phyloP scores from a whole-genome alignment of 1,140 invertebrate species.

The Prorops nasuta region DNA sequence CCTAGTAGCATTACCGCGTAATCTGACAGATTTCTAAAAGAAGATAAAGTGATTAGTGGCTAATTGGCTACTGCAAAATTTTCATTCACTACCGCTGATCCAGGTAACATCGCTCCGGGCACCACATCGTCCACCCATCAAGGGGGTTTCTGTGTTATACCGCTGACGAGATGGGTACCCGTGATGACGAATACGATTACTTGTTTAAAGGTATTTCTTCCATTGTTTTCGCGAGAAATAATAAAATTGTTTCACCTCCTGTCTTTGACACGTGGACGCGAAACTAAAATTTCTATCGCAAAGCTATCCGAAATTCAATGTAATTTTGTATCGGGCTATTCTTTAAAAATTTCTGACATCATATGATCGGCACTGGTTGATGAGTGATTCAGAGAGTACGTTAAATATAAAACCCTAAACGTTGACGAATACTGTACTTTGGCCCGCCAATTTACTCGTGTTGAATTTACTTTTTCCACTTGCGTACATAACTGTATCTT shows the following conservation, averaged over 20 bases:
- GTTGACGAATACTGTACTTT: no score
- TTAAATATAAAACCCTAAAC: no score
- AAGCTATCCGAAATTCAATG: constrained; percentile 8
- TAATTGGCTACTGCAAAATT: constrained; percentile 4
- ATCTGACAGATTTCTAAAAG: neutral
- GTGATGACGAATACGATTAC: constrained; percentile 99
- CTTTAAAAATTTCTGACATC: neutral
- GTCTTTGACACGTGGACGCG: neutral
- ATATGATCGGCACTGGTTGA: no score
- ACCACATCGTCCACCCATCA: constrained; percentile 20
- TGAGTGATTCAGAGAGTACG: no score
- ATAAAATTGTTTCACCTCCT: no score
- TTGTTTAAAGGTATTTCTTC: constrained; percentile 98
- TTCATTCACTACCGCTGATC: constrained; percentile 10
- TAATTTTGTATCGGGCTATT: neutral
- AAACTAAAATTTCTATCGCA: no score
- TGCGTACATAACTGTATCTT: no score
- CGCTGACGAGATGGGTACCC: constrained; percentile 79
- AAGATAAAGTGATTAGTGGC: neutral
- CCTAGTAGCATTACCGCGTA: neutral
- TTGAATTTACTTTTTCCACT: no score
- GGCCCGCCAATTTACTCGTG: no score
- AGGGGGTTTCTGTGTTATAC: constrained; percentile 19
- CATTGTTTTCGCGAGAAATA: neutral
- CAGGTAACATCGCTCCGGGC: constrained; percentile 17